Conservation (phyloP, 2,888 invertebrate genomes). For the Trachelus iudaicus region DNA sequence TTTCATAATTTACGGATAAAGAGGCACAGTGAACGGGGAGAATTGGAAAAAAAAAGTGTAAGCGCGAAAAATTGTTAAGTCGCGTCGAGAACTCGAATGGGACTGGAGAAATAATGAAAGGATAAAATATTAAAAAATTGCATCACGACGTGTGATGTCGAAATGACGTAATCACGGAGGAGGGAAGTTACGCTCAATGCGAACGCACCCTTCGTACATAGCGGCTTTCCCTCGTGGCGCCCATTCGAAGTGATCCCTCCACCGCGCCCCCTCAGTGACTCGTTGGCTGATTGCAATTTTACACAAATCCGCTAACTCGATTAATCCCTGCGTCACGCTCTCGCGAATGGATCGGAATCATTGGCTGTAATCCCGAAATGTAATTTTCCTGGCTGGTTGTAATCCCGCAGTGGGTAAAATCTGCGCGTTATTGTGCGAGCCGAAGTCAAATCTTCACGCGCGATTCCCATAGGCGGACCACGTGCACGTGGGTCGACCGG, state of each 20-base stretch:
- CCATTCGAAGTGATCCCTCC: background rate
- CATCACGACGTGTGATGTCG: background rate
- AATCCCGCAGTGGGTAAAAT: background rate
- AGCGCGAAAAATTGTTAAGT: too few species aligned
- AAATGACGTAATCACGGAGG: background rate
- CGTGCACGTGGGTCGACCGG: background rate
- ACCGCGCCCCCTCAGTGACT: slow-evolving; percentile 7
- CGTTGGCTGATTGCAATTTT: slow-evolving; percentile 42
- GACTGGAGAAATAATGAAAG: too few species aligned
- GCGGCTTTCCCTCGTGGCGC: background rate
- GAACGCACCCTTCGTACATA: background rate
- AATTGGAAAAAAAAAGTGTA: too few species aligned
- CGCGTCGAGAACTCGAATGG: too few species aligned
- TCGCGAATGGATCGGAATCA: slow-evolving; percentile 36
- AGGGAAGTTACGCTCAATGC: background rate
- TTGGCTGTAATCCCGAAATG: slow-evolving; percentile 39
- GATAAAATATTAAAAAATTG: background rate
- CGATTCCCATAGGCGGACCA: background rate
- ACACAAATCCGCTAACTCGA: slow-evolving; percentile 40
- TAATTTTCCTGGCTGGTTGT: slow-evolving; percentile 31
- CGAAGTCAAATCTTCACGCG: background rate
- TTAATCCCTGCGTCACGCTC: slow-evolving; percentile 43
- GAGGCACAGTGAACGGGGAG: slow-evolving; percentile 17
- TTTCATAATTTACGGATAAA: slow-evolving; percentile 58
- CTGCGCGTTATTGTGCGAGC: background rate